Evolutionary conservation across 2,888 invertebrate species (phyloP).

Genomic region (Hetaerina titia): DNA sequence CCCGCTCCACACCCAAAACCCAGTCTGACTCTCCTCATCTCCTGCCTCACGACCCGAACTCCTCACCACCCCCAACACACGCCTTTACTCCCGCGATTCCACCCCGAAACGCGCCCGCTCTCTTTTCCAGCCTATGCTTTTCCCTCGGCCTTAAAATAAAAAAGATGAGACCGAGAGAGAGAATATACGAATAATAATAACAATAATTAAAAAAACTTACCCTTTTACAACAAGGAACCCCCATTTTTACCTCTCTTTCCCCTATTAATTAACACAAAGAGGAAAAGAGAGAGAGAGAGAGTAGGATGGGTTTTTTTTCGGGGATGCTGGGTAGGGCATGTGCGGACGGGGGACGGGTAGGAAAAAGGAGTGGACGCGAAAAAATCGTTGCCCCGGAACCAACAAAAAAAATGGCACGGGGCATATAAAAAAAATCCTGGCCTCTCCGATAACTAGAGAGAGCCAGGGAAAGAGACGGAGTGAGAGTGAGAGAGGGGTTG

Average conservation of each 20-base stretch:
- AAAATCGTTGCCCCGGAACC: slow-evolving; percentile 19
- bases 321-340: neutral
- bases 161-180: neutral
- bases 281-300: neutral
- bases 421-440: slow-evolving; percentile 6
- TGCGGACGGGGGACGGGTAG: neutral
- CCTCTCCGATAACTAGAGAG: slow-evolving; percentile 41
- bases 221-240: slow-evolving; percentile 18
- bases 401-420: slow-evolving; percentile 33
- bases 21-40: too few species aligned
- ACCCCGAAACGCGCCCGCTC: neutral
- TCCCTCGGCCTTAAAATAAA: neutral
- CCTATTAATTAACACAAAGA: slow-evolving; percentile 51
- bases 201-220: neutral
- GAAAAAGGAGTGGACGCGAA: neutral
- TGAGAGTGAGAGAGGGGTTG: neutral
- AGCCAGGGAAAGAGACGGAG: neutral
- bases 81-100: neutral
- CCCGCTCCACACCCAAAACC: too few species aligned
- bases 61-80: neutral
- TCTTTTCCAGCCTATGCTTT: neutral
- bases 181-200: slow-evolving; percentile 1
- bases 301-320: neutral
- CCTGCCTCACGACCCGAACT: neutral
- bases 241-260: slow-evolving; percentile 62